Evolutionary conservation across 2,888 invertebrate genomes (phyloP), one percentile per base, ranked within the genome.

Genomic region (Troides helena): DNA sequence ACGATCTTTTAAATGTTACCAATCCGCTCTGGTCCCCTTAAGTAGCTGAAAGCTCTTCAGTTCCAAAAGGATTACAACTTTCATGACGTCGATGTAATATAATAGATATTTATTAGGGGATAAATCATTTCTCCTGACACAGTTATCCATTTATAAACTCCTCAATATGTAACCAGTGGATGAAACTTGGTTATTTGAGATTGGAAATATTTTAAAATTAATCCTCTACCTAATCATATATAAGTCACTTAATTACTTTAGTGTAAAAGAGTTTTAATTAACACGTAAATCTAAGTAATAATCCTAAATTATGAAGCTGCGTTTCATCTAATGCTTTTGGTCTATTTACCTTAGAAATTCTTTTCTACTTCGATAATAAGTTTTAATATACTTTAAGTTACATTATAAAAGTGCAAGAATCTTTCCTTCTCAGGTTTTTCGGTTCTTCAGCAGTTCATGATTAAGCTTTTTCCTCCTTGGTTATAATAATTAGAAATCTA

Each of bases 21-120:
- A n/a, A 62, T 58, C 58, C 63, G 17, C 57, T 46, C 21, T 68
- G 58, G 0, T 57, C 57, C 57, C 67, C 23, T 30, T 50, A 57
- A 62, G 46, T n/a, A 58, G 5, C 57, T 14, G 23, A 68, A 68
- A 59, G 68, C 63, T 63, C 59, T 58, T 63, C 14, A 68, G 57
- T 58, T 58, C 12, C 17, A 30, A 62, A 57, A 67, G 2, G 39
- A 56, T 14, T 23, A 67, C 25, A 59, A 68, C 62, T 57, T 68
- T 68, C n/a, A 57, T 62, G 46, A 58, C 50, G 23, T 61, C 17
- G 23, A 39, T 53, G 53, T 23, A 65, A 65, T 50, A 59, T 59
- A 30, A 12, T 14, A 23, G 4, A 18, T 18, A 50, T 18, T 5
- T 50, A 58, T 43, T 43, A 23, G 46, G 59, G 46, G 43, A 50